Evolutionary conservation across 2,888 invertebrate species (phyloP).

Genomic region (Callimorpha dominula): DNA sequence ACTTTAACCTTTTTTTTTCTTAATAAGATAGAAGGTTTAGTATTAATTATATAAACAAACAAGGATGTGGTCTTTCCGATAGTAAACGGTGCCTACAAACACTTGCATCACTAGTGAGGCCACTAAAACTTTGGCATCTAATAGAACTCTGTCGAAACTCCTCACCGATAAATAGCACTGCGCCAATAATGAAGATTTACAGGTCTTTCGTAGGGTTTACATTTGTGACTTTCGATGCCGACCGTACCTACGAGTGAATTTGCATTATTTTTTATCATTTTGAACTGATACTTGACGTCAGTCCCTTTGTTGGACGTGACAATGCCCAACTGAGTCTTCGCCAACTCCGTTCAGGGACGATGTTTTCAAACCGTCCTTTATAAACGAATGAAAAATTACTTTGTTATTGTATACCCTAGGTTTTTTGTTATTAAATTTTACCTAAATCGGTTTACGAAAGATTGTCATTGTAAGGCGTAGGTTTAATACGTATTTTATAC

Average conservation of each 20-base stretch:
- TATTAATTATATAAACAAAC: neutral
- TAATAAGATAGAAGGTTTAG: neutral
- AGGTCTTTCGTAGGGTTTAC: neutral
- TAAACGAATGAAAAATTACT: slow-evolving; percentile 74
- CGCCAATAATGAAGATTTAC: neutral
- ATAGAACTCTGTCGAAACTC: neutral
- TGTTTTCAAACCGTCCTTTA: slow-evolving; percentile 65
- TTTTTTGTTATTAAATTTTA: slow-evolving; percentile 46
- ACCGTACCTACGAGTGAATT: slow-evolving; percentile 66
- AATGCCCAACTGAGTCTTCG: slow-evolving; percentile 55
- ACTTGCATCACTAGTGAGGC: too few species aligned
- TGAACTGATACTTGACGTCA: slow-evolving; percentile 72
- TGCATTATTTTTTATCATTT: slow-evolving; percentile 83
- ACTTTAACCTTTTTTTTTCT: too few species aligned
- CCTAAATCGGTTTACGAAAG: slow-evolving; percentile 40
- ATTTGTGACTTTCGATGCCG: neutral
- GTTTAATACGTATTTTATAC: neutral
- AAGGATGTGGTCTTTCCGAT: neutral
- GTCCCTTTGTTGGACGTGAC: slow-evolving; percentile 72
- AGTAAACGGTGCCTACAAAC: neutral
- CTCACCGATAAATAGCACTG: neutral
- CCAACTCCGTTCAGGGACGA: slow-evolving; percentile 65
- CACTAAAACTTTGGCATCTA: too few species aligned
- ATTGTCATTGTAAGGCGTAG: slow-evolving; percentile 4
- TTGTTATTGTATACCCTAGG: slow-evolving; percentile 63